Evolutionary conservation across 2,797 vertebrate species (phyloP).

Genomic region (Aythya fuligula): DNA sequence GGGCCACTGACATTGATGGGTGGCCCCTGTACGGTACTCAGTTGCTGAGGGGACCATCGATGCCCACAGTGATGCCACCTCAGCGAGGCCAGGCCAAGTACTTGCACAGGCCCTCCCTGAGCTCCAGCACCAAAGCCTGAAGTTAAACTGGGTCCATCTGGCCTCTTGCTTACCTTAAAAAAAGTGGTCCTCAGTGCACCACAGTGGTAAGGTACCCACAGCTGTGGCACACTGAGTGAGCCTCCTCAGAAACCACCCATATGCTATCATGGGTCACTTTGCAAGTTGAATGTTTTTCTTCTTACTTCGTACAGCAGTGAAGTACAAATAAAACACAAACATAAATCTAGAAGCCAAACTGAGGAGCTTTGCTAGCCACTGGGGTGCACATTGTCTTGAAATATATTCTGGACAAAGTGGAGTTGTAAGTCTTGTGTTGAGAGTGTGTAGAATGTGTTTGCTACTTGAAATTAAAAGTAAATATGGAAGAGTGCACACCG

Average conservation of each 20-base stretch:
- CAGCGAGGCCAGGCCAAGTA: background rate
- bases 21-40: background rate
- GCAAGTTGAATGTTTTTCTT: background rate
- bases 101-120: background rate
- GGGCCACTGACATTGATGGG: rapidly evolving
- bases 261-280: background rate
- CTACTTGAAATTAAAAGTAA: background rate
- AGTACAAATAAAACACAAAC: background rate
- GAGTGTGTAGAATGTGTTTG: background rate
- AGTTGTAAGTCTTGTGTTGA: background rate
- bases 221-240: background rate
- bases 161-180: background rate
- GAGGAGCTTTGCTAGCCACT: background rate
- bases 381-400: background rate
- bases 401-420: background rate
- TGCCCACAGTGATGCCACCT: background rate
- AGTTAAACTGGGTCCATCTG: background rate
- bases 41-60: background rate
- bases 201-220: too few species aligned
- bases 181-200: background rate
- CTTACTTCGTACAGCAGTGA: background rate
- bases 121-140: background rate
- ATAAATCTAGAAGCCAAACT: background rate
- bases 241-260: too few species aligned
- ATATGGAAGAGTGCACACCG: background rate